Evolutionary conservation across 2,113 vertebrate genomes (phyloP), one percentile per base, ranked within the genome.

Genomic region (Pangasianodon hypophthalmus): DNA sequence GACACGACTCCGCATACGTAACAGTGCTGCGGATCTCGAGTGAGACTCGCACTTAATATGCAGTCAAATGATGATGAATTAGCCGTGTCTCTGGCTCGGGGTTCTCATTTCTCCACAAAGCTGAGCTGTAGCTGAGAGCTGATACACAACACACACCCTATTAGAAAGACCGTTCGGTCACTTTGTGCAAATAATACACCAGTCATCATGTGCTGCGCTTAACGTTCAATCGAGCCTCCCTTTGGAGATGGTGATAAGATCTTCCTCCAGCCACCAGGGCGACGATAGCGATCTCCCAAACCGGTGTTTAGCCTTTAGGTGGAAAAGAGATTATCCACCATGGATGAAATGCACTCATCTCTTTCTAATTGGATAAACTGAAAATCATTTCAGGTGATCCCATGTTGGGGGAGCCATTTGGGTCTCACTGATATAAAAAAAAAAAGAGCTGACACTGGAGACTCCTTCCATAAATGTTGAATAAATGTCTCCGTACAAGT

Each of bases 301-400:
- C 82, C 48, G 18, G 86, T 54, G 41, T 90, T 90, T 86, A 88
- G 83, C 83, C 75, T 90, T 82, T 52, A 67, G 88, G 86, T 16
- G 77, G 69, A 85, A 91, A 90, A 86, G 56, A 77, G 86, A 91
- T 90, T 90, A 90, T 89, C 88, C 82, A n/a, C 60, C 21, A 16
- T 85, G 86, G 86, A 46, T 24, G 56, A 82, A 90, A 88, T 60
- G 82, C 62, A 44, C 88, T 88, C 41, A 84, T 71, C 52, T 58
- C 26, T 52, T 82, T 82, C 56, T 90, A 86, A 84, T 90, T 54
- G 54, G 62, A 82, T 75, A 81, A 89, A 88, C 86, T 91, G 87
- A 89, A 91, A 91, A 90, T 82, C 87, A 91, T 88, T 90, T 89
- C 86, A 88, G 73, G 73, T 26, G 2, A 10, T 79, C 52, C 44